Percentiles rank a stretch among this genome's conserved stretches.
Evolutionary conservation across 2,888 invertebrate genomes (phyloP).

Genomic region (Caenorhabditis afra): DNA sequence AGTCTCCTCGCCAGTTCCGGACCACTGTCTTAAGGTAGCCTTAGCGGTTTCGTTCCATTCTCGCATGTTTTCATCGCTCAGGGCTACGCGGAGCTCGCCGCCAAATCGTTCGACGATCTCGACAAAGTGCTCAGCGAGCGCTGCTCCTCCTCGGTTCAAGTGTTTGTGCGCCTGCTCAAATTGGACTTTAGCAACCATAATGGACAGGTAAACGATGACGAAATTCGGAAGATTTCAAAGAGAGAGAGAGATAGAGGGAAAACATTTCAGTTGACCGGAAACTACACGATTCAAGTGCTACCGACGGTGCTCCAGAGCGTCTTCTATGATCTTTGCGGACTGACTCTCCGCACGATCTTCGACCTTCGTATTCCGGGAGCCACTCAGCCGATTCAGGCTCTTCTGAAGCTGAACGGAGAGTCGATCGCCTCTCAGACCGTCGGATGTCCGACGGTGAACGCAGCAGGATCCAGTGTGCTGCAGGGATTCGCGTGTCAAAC

Average conservation of each 20-base stretch:
- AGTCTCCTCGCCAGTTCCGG: constrained; percentile 68
- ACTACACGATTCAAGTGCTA: constrained; percentile 90
- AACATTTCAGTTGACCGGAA: constrained; percentile 84
- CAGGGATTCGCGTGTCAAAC: constrained; percentile 94
- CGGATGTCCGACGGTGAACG: constrained; percentile 65
- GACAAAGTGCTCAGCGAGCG: constrained; percentile 90
- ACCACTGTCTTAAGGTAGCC: constrained; percentile 76
- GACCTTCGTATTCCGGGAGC: constrained; percentile 91
- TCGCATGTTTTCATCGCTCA: not conserved
- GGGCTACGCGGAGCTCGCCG: constrained; percentile 74
- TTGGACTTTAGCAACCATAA: constrained; percentile 83
- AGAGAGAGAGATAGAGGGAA: too few species aligned
- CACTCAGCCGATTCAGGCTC: constrained; percentile 74
- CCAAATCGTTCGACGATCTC: constrained; percentile 82
- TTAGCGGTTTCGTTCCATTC: too few species aligned
- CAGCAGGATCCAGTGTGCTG: constrained; percentile 85
- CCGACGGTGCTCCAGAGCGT: constrained; percentile 93
- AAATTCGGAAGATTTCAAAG: too few species aligned
- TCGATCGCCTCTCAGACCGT: constrained; percentile 70
- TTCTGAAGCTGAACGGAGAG: constrained; percentile 74
- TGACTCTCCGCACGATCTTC: constrained; percentile 92
- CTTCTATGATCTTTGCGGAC: constrained; percentile 94
- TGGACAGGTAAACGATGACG: constrained; percentile 68
- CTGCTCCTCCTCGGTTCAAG: constrained; percentile 94
- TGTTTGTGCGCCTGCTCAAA: constrained; percentile 92